These are phyloP conservation scores for Agonopterix subpropinquella DNA, from an alignment of 2,888 invertebrate genomes.

Conservation along the genomic window DNA sequence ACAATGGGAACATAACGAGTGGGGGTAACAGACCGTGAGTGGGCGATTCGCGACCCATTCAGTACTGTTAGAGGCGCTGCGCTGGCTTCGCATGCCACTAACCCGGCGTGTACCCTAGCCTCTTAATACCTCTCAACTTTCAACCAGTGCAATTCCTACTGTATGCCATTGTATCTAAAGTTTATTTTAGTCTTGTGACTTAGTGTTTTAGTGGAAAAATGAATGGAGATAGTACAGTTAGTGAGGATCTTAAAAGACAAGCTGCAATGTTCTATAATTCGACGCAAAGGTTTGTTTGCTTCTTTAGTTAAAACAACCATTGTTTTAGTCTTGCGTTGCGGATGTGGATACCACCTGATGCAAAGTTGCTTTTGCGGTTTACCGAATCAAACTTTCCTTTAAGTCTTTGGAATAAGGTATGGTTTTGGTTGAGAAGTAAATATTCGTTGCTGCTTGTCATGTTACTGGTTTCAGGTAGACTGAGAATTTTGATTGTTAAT, in stretches of 20 bases:
- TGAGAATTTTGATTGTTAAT: no score
- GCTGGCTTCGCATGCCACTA: constrained; percentile 29
- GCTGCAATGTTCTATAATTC: constrained; percentile 69
- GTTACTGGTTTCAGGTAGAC: no score
- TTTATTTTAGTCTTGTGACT: no score
- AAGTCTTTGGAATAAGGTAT: no score
- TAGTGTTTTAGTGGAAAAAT: constrained; percentile 23
- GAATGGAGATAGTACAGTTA: constrained; percentile 59
- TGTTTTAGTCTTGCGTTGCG: neutral
- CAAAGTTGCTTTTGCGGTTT: neutral
- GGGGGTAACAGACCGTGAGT: constrained; percentile 55
- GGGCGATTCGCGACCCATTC: constrained; percentile 34
- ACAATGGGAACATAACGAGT: constrained; percentile 36
- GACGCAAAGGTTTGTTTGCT: constrained; percentile 46
- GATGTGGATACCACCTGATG: neutral
- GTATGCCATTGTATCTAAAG: no score
- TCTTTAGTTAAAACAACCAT: neutral
- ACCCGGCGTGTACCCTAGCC: no score
- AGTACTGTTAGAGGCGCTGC: constrained; percentile 61
- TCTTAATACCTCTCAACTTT: no score
- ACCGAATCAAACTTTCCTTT: neutral
- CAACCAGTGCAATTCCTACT: no score
- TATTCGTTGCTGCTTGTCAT: no score
- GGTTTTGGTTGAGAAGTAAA: neutral
- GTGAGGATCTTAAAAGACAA: constrained; percentile 62